Percentiles rank a stretch among this genome's conserved stretches.
Evolutionary conservation across 2,797 vertebrate genomes (phyloP).

Genomic region (Meriones psammophilus): DNA sequence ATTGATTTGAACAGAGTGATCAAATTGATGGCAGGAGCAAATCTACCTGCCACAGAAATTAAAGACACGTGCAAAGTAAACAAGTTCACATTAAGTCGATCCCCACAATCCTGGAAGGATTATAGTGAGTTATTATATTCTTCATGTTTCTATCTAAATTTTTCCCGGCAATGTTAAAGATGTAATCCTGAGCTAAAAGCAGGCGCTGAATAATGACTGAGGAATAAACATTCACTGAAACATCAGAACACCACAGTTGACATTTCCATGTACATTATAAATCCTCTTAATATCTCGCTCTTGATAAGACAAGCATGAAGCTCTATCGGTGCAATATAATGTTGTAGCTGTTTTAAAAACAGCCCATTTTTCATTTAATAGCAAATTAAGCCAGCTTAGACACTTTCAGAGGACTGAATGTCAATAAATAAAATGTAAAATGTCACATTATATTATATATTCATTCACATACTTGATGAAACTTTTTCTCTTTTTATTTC

Average conservation of each 20-base stretch:
- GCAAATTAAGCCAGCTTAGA: slow-evolving; percentile 68
- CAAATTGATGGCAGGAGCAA: slow-evolving; percentile 5
- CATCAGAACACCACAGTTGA: slow-evolving; percentile 41
- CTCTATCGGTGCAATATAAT: background rate
- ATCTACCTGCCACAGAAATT: slow-evolving; percentile 41
- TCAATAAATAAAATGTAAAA: slow-evolving; percentile 77
- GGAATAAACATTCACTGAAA: slow-evolving; percentile 62
- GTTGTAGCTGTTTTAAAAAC: slow-evolving; percentile 60
- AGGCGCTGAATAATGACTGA: slow-evolving; percentile 37
- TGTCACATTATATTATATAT: slow-evolving; percentile 66
- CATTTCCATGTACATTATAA: slow-evolving; percentile 51
- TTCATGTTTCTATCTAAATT: slow-evolving; percentile 36
- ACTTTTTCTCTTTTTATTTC: slow-evolving; percentile 28
- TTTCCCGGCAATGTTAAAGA: slow-evolving; percentile 53
- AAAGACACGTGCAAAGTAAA: background rate
- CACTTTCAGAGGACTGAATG: slow-evolving; percentile 65
- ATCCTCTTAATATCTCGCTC: slow-evolving; percentile 59
- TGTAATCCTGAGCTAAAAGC: slow-evolving; percentile 41
- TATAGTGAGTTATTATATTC: slow-evolving; percentile 14
- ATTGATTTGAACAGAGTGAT: background rate
- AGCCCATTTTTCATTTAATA: slow-evolving; percentile 69
- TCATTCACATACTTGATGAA: slow-evolving; percentile 58
- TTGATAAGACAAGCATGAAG: slow-evolving; percentile 66
- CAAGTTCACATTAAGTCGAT: slow-evolving; percentile 41
- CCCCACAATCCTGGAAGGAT: background rate